phyloP scores from a whole-genome alignment of 2,797 vertebrate genomes.

The Zenarchopterus dispar region DNA sequence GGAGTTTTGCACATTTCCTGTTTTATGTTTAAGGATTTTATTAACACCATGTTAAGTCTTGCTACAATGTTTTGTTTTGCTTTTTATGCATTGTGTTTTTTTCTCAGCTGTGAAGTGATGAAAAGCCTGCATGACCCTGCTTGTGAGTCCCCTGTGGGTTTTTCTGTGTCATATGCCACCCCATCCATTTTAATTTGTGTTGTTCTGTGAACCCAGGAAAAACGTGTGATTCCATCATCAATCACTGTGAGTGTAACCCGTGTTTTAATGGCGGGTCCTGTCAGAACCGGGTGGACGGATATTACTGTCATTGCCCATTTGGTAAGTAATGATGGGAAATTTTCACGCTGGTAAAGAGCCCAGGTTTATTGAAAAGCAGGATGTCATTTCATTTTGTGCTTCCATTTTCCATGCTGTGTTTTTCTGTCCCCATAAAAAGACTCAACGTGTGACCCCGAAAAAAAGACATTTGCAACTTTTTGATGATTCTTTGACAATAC shows the following conservation, averaged over 20 bases:
- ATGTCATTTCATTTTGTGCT: constrained; percentile 40
- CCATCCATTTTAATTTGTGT: constrained; percentile 85
- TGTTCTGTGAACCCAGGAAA: constrained; percentile 89
- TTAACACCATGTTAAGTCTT: background rate
- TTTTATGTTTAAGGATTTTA: constrained; percentile 9
- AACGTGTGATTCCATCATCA: constrained; percentile 94
- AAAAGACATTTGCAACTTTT: background rate
- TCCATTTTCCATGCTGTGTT: constrained; percentile 43
- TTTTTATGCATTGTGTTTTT: constrained; percentile 38
- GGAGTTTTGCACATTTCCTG: background rate
- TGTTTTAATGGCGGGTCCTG: constrained; percentile 99
- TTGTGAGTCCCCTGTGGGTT: constrained; percentile 40
- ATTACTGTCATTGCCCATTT: constrained; percentile 97
- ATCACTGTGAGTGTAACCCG: constrained; percentile 98
- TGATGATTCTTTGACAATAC: constrained; percentile 3
- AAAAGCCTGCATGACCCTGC: constrained; percentile 57
- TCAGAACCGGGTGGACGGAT: constrained; percentile 93
- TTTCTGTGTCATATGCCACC: constrained; percentile 65
- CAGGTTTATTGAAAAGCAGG: constrained; percentile 43
- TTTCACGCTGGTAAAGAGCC: constrained; percentile 23
- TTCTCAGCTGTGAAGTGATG: constrained; percentile 58
- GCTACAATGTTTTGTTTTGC: constrained; percentile 12
- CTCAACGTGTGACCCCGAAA: background rate
- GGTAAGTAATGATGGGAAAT: constrained; percentile 86
- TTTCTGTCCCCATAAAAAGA: constrained; percentile 13